Base-by-base conservation (phyloP, 2,888 invertebrate genomes). In the Lamproptera curius region DNA sequence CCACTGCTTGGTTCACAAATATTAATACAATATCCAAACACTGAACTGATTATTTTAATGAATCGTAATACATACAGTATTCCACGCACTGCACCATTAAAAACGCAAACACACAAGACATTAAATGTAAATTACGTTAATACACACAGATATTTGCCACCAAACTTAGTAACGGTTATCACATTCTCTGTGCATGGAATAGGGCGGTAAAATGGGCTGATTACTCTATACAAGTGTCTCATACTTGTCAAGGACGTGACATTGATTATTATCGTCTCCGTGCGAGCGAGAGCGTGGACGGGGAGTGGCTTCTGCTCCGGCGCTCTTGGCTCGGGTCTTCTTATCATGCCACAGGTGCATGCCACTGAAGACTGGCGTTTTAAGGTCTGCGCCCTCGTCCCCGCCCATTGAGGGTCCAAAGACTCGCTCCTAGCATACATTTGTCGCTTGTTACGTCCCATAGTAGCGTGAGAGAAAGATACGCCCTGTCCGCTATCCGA, bases 301-400 rank as follows among this genome's bases (percentile, higher is more conserved):
- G 16, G 62, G 57, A n/a, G 57, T 45, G 2, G 69, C 50, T 4
- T 73, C 71, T 1, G 69, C 58, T 43, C 68, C 70, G 14, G 73
- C 70, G 45, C 72, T 73, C 36, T 76, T 76, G 5, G 77, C 73
- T 11, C 83, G 75, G 3, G 77, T 61, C 60, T 85, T 86, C 59
- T 83, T 85, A 46, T 87, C 87, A 58, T 86, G 86, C 84, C 85
- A 53, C 87, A 87, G 11, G 87, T 86, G 56, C 87, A 87, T 1
- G 86, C 84, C 1, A 84, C 85, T 0, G 86, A 84, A 2, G 87
- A 53, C 55, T 87, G 87, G 8, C 87, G 76, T 57, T 82, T 80
- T 5, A 87, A 61, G 0, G 87, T 85, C 42, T 83, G 84, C 0
- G 87, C 73, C 0, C 83, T 65, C 1, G 72, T 61, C 0, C 72